Base-by-base conservation (phyloP, 2,113 vertebrate genomes). In the Calyptommatus sinebrachiatus region DNA sequence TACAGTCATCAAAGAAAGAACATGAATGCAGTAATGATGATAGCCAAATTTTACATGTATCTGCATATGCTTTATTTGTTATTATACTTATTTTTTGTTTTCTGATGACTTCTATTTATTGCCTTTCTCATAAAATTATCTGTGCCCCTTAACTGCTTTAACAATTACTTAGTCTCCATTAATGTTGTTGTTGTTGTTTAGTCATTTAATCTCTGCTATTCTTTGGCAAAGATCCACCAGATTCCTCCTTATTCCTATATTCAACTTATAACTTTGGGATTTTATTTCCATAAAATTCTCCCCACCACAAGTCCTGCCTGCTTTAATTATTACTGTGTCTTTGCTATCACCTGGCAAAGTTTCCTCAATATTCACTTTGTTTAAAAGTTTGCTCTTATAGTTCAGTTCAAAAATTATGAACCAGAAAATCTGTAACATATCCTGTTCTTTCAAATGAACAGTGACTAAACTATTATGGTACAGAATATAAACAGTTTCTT, bases 151-250 rank as follows among this genome's bases (percentile, higher is more conserved):
- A n/a, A 71, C 80, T 88, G 68, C 83, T 48, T 83, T 63, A 81
- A 66, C 57, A 77, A 68, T 16, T 53, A 53, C 73, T 83, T 74
- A 24, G 79, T 77, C 86, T 86, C 85, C 73, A 81, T 90, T 89
- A 5, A 41, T 41, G 35, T 41, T 57, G 4, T 57, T 57, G 46
- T 48, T 48, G 53, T 57, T 18, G 53, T 57, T 57, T 61, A 77
- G 65, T 12, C 48, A 61, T 71, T 83, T 74, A 24, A 80, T 77
- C 85, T 85, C 85, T 73, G 79, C 88, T 89, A 85, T 77, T 85
- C 57, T 29, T 0, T 88, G 87, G 71, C 81, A 85, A 77, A 5
- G 35, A 8, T 87, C 81, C 85, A 89, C 26, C 66, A 69, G 1
- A 11, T 68, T 84, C 18, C 79, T 84, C 46, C 67, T 72, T 82